Percentiles rank a stretch among this genome's conserved stretches.
These are phyloP conservation scores for Baryphthengus martii DNA, from an alignment of 2,113 vertebrate genomes.

Conservation along the genomic window DNA sequence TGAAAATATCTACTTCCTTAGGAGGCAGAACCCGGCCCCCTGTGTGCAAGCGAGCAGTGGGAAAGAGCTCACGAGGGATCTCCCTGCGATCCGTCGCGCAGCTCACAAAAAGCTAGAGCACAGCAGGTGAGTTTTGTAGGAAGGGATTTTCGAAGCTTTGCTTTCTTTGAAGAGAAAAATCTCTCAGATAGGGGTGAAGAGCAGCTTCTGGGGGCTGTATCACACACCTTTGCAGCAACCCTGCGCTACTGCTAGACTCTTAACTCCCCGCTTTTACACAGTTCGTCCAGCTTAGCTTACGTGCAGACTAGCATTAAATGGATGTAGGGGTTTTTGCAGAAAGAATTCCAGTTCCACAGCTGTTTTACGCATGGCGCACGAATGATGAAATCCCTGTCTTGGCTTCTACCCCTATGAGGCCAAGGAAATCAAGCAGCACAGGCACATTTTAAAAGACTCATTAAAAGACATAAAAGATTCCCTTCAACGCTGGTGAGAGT, in stretches of 20 bases:
- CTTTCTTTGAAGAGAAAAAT: neutral
- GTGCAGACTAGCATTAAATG: no score
- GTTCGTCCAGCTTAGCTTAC: neutral
- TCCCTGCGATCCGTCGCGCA: neutral
- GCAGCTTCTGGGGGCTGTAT: neutral
- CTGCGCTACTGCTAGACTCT: neutral
- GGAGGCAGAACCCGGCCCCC: accelerated
- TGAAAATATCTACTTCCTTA: neutral
- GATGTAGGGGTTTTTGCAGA: no score
- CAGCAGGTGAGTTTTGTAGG: neutral
- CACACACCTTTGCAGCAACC: neutral
- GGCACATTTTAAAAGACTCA: neutral
- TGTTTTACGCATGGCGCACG: neutral
- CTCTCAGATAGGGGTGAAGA: neutral
- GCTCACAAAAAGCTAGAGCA: neutral
- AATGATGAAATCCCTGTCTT: neutral
- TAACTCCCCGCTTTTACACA: neutral
- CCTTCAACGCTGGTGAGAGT: neutral
- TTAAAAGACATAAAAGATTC: neutral
- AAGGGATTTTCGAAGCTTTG: neutral
- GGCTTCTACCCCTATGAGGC: neutral
- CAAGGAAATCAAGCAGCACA: neutral
- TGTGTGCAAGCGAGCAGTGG: accelerated
- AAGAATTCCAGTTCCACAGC: neutral
- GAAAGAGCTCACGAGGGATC: neutral